Conservation (phyloP, 2,888 invertebrate genomes). For the Cynaeus angustus region DNA sequence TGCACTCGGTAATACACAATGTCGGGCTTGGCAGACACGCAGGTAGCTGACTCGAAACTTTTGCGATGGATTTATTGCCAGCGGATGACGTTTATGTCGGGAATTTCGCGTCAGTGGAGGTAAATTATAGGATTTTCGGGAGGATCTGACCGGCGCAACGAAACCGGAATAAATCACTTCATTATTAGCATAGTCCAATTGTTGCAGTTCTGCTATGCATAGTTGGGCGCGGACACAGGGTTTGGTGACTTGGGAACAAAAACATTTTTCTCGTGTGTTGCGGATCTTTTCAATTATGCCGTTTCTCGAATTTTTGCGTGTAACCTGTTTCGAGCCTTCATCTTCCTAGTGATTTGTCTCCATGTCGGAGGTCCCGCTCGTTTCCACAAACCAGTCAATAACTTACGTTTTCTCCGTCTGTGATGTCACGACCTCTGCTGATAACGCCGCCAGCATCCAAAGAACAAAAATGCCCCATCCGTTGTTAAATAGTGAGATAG, state of each 20-base stretch:
- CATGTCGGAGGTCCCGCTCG: constrained; percentile 2
- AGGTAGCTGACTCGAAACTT: constrained; percentile 48
- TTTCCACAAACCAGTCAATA: constrained; percentile 19
- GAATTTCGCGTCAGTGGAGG: constrained; percentile 35
- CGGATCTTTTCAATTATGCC: too few species aligned
- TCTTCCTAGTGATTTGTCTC: background rate
- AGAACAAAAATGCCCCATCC: constrained; percentile 10
- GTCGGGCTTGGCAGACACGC: constrained; percentile 52
- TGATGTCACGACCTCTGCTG: constrained; percentile 22
- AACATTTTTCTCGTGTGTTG: too few species aligned
- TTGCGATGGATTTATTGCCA: constrained; percentile 47
- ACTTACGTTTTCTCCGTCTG: constrained; percentile 5
- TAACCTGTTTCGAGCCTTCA: background rate
- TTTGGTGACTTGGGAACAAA: too few species aligned
- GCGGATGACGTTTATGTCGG: constrained; percentile 38
- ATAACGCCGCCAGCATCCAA: constrained; percentile 12
- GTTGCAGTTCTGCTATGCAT: too few species aligned
- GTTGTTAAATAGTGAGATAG: constrained; percentile 25
- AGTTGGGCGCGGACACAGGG: too few species aligned
- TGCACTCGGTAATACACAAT: constrained; percentile 46
- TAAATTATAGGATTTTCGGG: constrained; percentile 32
- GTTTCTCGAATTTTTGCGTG: constrained; percentile 1
- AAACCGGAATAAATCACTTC: too few species aligned
- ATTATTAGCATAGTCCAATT: too few species aligned
- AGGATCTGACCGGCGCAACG: background rate